These are phyloP conservation scores for Haemorhous mexicanus DNA, from an alignment of 2,113 vertebrate genomes.

Conservation along the genomic window DNA sequence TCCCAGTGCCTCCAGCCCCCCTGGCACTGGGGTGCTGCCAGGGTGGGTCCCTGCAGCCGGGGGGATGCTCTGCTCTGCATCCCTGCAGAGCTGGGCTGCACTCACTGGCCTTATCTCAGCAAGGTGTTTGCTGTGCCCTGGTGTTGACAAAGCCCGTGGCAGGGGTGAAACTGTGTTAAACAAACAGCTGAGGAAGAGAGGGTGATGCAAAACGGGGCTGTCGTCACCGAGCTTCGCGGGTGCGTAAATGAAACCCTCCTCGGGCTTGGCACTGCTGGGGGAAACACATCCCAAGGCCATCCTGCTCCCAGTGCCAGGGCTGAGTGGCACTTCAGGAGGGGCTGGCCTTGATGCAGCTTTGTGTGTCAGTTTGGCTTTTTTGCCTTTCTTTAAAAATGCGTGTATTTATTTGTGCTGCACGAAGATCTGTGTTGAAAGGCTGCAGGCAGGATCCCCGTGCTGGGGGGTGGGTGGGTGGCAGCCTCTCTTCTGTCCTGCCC, in stretches of 20 bases:
- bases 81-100: not conserved
- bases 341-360: not conserved
- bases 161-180: not conserved
- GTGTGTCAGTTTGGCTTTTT: not conserved
- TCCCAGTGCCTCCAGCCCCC: fast-evolving
- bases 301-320: not conserved
- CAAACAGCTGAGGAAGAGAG: not conserved
- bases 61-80: not conserved
- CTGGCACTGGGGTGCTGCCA: fast-evolving
- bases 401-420: not conserved
- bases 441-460: not conserved
- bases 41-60: fast-evolving
- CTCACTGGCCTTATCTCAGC: fast-evolving
- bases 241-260: not conserved
- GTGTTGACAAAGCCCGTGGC: not conserved
- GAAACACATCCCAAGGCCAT: not conserved
- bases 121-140: not conserved
- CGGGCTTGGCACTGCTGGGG: not conserved
- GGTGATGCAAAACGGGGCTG: not conserved
- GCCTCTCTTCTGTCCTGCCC: not conserved
- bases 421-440: not conserved
- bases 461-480: not conserved
- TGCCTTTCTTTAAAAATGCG: not conserved
- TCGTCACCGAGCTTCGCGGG: not conserved
- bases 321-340: not conserved